Conservation (phyloP, 2,888 invertebrate species). For the Ellobium chinense region DNA sequence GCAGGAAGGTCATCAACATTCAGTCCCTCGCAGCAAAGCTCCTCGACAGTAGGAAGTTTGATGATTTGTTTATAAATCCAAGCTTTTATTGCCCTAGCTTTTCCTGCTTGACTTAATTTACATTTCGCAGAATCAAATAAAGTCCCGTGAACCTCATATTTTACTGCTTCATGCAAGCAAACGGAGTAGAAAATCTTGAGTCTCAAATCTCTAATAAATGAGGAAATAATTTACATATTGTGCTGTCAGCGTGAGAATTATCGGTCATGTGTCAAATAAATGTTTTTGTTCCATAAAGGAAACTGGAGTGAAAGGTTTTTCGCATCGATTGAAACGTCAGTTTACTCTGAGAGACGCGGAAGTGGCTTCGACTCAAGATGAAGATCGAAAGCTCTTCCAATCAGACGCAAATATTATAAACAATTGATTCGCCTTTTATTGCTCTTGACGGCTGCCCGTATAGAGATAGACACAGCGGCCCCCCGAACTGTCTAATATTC, state of each 20-base stretch:
- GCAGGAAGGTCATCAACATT: too few relatives aligned
- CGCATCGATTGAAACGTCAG: conserved; percentile 13
- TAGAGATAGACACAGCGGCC: not conserved
- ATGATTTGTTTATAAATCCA: too few relatives aligned
- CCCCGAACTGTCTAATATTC: conserved; percentile 20
- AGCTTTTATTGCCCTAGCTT: too few relatives aligned
- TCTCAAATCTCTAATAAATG: conserved; percentile 8
- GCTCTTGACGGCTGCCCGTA: not conserved
- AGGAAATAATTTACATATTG: conserved; percentile 20
- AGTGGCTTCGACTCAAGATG: not conserved
- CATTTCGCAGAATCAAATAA: too few relatives aligned
- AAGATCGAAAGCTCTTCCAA: conserved; percentile 29
- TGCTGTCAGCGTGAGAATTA: conserved; percentile 2
- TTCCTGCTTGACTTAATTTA: too few relatives aligned
- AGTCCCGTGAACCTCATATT: too few relatives aligned
- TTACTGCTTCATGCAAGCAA: not conserved
- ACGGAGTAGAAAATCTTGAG: not conserved
- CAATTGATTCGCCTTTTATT: conserved; percentile 32
- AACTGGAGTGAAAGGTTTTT: conserved; percentile 24
- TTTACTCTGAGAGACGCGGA: not conserved
- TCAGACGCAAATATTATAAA: conserved; percentile 28
- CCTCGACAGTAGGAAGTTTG: too few relatives aligned
- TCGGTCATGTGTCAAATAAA: conserved; percentile 20
- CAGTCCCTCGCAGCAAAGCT: too few relatives aligned
- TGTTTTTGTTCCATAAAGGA: conserved; percentile 18